phyloP scores from a whole-genome alignment of 2,113 vertebrate species.

The Athene noctua region DNA sequence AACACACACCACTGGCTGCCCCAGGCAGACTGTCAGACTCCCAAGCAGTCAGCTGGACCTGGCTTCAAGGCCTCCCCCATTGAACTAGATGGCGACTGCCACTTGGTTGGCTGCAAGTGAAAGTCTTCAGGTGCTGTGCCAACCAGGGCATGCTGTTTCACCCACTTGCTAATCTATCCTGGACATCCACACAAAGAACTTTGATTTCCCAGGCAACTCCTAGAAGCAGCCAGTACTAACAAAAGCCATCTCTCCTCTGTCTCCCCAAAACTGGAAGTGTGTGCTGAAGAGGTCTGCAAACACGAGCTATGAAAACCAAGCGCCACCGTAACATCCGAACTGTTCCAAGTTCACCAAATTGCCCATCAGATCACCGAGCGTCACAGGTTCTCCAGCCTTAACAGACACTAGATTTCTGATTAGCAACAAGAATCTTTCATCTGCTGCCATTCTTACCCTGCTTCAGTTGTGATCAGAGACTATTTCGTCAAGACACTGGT shows the following conservation, averaged over 20 bases:
- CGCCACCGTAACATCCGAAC: background rate
- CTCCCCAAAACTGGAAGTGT: background rate
- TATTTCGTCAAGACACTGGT: background rate
- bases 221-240: background rate
- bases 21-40: background rate
- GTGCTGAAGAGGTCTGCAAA: background rate
- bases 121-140: background rate
- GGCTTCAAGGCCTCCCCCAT: background rate
- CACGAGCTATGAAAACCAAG: background rate
- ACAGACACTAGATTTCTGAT: background rate
- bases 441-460: background rate
- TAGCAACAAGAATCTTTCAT: background rate
- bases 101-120: background rate
- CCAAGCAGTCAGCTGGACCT: background rate
- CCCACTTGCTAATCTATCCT: background rate
- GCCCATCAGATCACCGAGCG: background rate
- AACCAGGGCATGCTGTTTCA: background rate
- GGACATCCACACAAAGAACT: background rate
- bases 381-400: background rate
- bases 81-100: background rate
- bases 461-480: background rate
- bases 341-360: background rate
- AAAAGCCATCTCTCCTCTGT: background rate
- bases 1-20: background rate
- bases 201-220: background rate